These are phyloP conservation scores for Delichon dasypus DNA, from an alignment of 2,797 vertebrate genomes.

Conservation along the genomic window DNA sequence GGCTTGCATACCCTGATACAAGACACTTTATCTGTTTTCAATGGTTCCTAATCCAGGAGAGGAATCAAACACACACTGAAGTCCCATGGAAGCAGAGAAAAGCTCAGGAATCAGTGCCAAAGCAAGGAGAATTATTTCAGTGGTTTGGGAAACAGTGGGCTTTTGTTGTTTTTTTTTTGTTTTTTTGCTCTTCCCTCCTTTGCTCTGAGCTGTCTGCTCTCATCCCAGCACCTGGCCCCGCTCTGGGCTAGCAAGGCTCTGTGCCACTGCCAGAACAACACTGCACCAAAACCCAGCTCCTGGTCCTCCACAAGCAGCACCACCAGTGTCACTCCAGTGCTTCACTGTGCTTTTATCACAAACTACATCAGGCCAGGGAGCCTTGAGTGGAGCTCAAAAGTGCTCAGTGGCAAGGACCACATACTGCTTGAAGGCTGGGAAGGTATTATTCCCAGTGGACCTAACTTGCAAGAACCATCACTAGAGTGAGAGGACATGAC, in stretches of 20 bases:
- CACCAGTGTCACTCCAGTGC: accelerated
- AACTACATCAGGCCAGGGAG: neutral
- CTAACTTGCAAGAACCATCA: neutral
- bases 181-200: neutral
- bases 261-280: accelerated
- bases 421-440: accelerated
- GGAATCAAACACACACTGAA: neutral
- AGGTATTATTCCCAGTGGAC: neutral
- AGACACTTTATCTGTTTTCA: neutral
- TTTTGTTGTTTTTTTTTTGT: no score
- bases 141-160: neutral
- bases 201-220: neutral
- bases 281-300: accelerated
- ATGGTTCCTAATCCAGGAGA: neutral
- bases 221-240: neutral
- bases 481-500: neutral
- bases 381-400: neutral
- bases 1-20: neutral
- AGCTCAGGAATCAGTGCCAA: neutral
- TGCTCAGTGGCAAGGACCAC: neutral
- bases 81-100: neutral
- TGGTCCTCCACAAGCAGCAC: accelerated
- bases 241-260: neutral
- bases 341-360: neutral
- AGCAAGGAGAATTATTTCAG: neutral